phyloP scores from a whole-genome alignment of 2,113 vertebrate species.

The Myrmophylax atrothorax region DNA sequence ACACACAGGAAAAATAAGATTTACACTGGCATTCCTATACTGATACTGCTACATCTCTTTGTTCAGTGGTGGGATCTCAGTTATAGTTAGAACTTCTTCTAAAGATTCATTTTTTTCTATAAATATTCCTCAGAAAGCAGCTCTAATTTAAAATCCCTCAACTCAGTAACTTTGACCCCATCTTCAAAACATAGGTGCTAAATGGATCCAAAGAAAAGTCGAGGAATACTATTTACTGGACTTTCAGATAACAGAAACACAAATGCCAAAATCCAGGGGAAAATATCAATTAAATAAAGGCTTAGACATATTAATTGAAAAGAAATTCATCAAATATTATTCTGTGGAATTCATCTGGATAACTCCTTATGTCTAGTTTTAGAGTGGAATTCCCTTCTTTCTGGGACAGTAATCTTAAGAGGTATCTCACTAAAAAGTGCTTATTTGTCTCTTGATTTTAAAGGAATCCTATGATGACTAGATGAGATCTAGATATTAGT shows the following conservation, averaged over 20 bases:
- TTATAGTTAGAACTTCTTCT: not conserved
- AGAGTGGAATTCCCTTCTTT: not conserved
- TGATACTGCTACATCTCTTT: not conserved
- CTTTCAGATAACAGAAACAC: not conserved
- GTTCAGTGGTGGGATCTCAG: accelerated
- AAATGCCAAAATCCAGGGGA: not conserved
- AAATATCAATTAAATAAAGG: not conserved
- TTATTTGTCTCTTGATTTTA: not conserved
- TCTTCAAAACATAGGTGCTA: not conserved
- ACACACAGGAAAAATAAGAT: not conserved
- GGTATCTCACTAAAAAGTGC: not conserved
- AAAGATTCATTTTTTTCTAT: not conserved
- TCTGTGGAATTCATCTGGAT: not conserved
- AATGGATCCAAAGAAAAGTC: not conserved
- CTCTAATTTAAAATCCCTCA: not conserved
- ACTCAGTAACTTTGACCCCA: not conserved
- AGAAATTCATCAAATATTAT: not conserved
- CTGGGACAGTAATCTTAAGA: not conserved
- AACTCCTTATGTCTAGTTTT: not conserved
- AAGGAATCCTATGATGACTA: not conserved
- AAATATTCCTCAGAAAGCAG: not conserved
- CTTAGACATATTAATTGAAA: not conserved
- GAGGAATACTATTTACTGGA: not conserved
- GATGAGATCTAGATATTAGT: not conserved
- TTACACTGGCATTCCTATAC: not conserved